Base-by-base conservation (phyloP, 2,888 invertebrate genomes). In the Agriotes lineatus region DNA sequence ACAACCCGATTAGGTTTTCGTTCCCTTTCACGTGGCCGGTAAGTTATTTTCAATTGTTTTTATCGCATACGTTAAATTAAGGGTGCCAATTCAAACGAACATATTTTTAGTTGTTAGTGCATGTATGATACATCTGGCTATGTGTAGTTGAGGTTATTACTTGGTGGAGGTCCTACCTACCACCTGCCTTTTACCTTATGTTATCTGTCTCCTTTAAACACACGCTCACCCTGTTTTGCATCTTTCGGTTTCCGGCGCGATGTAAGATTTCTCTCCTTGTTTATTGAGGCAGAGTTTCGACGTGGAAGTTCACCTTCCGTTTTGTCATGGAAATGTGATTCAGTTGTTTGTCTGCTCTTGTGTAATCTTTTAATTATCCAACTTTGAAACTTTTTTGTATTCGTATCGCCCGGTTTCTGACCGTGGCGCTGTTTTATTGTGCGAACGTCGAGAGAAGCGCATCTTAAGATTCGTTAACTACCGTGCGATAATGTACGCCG, bases 1-100 rank as follows among this genome's bases (percentile, higher is more conserved):
- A 89, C 84, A 95, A 95, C 86, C 94, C 95, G 83, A 94, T 97
- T 85, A 90, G 91, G 79, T 79, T 85, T 68, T 93, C 93, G 73
- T 96, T 98, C 88, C 93, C 95, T 82, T 96, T 96, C 86, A 92
- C 95, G 79, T 98, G 98, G 98, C 96, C 97, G 94, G 98, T 98
- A 88, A 96, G 97, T 93, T 44, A 16, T 14, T n/a, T n/a, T n/a
- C n/a, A n/a, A n/a, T n/a, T n/a, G n/a, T n/a, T n/a, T n/a, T n/a
- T n/a, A n/a, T n/a, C n/a, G n/a, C n/a, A n/a, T n/a, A n/a, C n/a
- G n/a, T n/a, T n/a, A n/a, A n/a, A n/a, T n/a, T n/a, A n/a, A n/a
- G n/a, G n/a, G n/a, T n/a, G n/a, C n/a, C n/a, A n/a, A n/a, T n/a
- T n/a, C n/a, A n/a, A n/a, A n/a, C n/a, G n/a, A n/a, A n/a, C n/a